These are phyloP conservation scores for Zygogramma bicolorata DNA, from an alignment of 2,888 invertebrate species.

Conservation along the genomic window DNA sequence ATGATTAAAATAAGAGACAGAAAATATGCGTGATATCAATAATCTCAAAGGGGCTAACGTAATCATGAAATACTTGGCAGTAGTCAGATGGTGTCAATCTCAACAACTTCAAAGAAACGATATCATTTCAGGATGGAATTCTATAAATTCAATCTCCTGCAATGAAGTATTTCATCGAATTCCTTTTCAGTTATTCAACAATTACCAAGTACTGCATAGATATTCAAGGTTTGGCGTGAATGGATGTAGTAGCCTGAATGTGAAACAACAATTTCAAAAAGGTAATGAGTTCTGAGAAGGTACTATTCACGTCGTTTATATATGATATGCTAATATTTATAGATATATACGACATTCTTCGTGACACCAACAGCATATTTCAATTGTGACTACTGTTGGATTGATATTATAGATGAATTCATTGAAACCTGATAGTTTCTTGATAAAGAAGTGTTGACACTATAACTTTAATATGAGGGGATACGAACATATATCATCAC, in stretches of 20 bases:
- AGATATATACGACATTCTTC: background rate
- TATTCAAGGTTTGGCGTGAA: slow-evolving; percentile 26
- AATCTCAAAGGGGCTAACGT: too few species aligned
- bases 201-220: slow-evolving; percentile 13
- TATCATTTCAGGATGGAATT: background rate
- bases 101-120: background rate
- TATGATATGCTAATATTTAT: background rate
- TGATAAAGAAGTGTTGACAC: too few species aligned
- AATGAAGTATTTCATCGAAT: background rate
- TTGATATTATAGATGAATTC: too few species aligned
- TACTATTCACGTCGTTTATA: background rate
- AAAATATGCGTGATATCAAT: too few species aligned
- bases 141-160: background rate
- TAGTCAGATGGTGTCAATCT: background rate
- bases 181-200: slow-evolving; percentile 4
- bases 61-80: too few species aligned
- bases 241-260: slow-evolving; percentile 3
- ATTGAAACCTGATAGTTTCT: too few species aligned
- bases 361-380: too few species aligned
- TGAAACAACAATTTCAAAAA: background rate
- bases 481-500: too few species aligned
- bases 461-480: too few species aligned
- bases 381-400: too few species aligned
- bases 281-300: background rate
- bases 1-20: too few species aligned